These are phyloP conservation scores for Tringa solitaria DNA, from an alignment of 2,113 vertebrate species.

Conservation along the genomic window DNA sequence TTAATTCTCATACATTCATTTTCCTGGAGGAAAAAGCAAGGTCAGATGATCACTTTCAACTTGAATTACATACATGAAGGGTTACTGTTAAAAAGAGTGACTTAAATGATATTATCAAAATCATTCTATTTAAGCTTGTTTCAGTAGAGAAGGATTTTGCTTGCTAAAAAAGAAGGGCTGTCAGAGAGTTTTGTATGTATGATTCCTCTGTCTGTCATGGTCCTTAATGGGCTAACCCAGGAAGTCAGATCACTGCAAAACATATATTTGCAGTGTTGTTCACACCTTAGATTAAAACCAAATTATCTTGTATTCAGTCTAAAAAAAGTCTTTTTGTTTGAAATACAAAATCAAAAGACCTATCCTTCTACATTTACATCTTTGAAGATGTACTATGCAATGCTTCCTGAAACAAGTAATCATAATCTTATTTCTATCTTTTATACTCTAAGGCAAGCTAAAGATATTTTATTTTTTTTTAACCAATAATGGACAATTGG, in stretches of 20 bases:
- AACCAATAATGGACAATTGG: neutral
- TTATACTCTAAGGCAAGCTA: neutral
- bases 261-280: neutral
- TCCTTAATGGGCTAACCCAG: neutral
- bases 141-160: neutral
- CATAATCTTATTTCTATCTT: neutral
- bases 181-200: neutral
- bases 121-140: neutral
- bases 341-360: neutral
- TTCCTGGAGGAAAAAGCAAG: slow-evolving; percentile 78
- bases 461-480: neutral
- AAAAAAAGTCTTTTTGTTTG: neutral
- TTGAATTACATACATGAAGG: neutral
- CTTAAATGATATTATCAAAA: neutral
- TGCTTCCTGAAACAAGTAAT: neutral
- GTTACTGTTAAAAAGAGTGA: neutral
- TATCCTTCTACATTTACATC: neutral
- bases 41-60: neutral
- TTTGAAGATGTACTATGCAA: neutral
- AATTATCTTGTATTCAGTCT: neutral
- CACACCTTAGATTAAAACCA: neutral
- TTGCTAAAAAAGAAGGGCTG: neutral
- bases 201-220: neutral
- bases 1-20: slow-evolving; percentile 99
- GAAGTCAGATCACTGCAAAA: neutral